A percentile compares a stretch with the other conserved stretches of the same genome.
Conservation (phyloP, 2,888 invertebrate genomes). For the Zhengitettix transpicula region DNA sequence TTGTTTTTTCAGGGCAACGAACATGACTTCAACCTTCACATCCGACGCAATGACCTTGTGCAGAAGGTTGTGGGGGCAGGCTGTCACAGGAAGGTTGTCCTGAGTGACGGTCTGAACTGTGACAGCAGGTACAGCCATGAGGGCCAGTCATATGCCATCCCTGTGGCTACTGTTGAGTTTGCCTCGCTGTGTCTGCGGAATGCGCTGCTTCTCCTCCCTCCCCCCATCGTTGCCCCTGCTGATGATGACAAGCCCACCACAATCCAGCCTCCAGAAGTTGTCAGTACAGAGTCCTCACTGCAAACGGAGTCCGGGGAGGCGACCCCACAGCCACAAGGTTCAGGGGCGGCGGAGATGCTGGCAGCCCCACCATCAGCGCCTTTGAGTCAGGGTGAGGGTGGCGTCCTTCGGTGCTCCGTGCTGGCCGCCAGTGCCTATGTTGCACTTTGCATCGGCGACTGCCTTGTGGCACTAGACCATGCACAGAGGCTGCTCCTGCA, state of each 20-base stretch:
- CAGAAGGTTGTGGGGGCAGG: slow-evolving; percentile 40
- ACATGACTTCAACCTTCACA: slow-evolving; percentile 38
- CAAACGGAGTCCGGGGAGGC: background rate
- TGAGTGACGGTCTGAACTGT: slow-evolving; percentile 29
- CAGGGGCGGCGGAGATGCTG: background rate
- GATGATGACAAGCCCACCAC: background rate
- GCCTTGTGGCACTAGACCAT: slow-evolving; percentile 58
- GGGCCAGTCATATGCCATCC: slow-evolving; percentile 67
- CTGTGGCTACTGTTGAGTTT: slow-evolving; percentile 77
- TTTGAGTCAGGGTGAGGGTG: slow-evolving; percentile 14
- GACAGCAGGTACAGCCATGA: slow-evolving; percentile 35
- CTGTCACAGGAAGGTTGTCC: slow-evolving; percentile 41
- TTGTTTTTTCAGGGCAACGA: slow-evolving; percentile 35
- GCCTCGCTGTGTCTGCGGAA: slow-evolving; percentile 76
- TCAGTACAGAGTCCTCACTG: too few relatives aligned
- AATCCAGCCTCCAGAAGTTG: too few relatives aligned
- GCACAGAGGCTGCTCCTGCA: slow-evolving; percentile 56
- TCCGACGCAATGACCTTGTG: slow-evolving; percentile 39
- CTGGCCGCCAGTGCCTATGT: slow-evolving; percentile 72
- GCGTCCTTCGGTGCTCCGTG: slow-evolving; percentile 34
- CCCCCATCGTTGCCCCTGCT: slow-evolving; percentile 12
- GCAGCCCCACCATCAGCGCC: slow-evolving; percentile 11
- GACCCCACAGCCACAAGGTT: too few relatives aligned
- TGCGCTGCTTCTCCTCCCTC: slow-evolving; percentile 53
- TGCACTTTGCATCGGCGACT: slow-evolving; percentile 68